phyloP scores from a whole-genome alignment of 2,888 invertebrate genomes.

The Amphipoea lucens region DNA sequence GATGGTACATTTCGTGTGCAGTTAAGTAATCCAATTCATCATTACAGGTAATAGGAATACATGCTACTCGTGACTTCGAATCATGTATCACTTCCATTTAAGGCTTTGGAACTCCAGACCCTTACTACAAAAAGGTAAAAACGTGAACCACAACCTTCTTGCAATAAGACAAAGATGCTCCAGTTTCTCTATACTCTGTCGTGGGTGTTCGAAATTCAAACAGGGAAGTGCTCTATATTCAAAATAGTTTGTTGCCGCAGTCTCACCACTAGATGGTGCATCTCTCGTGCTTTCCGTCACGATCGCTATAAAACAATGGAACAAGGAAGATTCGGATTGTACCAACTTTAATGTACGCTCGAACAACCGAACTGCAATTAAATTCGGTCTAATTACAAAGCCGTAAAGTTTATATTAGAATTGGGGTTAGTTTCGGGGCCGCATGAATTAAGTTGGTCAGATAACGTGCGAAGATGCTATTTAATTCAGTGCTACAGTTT shows the following conservation, averaged over 20 bases:
- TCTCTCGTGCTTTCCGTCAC: constrained; percentile 78
- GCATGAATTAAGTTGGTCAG: constrained; percentile 45
- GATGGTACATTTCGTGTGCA: not conserved
- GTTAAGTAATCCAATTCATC: constrained; percentile 1
- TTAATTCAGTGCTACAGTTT: constrained; percentile 65
- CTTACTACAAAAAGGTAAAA: constrained; percentile 2
- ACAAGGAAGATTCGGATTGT: constrained; percentile 72
- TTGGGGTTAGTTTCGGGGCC: constrained; percentile 23
- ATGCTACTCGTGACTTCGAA: constrained; percentile 26
- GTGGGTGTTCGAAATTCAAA: constrained; percentile 60
- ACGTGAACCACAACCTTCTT: constrained; percentile 35
- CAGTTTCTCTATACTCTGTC: constrained; percentile 39
- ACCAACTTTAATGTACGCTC: constrained; percentile 43
- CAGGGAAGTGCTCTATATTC: constrained; percentile 71
- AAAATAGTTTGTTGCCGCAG: constrained; percentile 69
- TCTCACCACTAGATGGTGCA: constrained; percentile 70
- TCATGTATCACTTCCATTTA: constrained; percentile 25
- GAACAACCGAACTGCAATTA: constrained; percentile 32
- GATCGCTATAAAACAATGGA: constrained; percentile 76
- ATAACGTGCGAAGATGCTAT: constrained; percentile 72
- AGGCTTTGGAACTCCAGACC: not conserved
- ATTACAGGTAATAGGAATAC: not conserved
- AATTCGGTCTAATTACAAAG: constrained; percentile 40
- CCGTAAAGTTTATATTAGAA: constrained; percentile 41
- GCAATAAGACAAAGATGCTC: constrained; percentile 21